phyloP scores from a whole-genome alignment of 2,113 vertebrate genomes.

The Melanerpes formicivorus region DNA sequence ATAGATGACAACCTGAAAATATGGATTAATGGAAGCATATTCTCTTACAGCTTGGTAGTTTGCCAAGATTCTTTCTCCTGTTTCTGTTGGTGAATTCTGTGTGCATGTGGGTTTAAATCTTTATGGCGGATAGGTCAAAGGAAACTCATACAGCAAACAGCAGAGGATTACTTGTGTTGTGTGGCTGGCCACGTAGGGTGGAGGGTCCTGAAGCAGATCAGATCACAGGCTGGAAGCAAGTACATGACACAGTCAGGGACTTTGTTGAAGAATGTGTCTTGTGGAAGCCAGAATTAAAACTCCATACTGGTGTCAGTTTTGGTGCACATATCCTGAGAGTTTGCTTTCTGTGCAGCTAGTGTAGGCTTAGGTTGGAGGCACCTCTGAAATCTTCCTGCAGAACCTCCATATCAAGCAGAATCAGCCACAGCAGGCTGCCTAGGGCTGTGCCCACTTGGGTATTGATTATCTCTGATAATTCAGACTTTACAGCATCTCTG shows the following conservation, averaged over 20 bases:
- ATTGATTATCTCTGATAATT: background rate
- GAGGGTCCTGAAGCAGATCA: background rate
- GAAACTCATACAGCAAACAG: background rate
- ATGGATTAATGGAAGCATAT: background rate
- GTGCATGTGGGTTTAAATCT: background rate
- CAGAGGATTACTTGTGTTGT: background rate
- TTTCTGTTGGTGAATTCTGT: background rate
- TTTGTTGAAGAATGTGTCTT: background rate
- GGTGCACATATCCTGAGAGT: background rate
- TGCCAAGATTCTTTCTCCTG: background rate
- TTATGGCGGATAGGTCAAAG: background rate
- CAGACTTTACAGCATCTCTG: background rate
- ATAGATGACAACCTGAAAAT: background rate
- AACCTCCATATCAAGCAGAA: background rate
- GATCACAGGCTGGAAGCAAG: background rate
- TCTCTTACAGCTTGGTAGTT: background rate
- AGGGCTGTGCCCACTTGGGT: rapidly evolving
- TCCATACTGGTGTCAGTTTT: background rate
- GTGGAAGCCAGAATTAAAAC: background rate
- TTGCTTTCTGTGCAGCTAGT: background rate
- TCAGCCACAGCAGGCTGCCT: background rate
- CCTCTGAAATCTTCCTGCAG: background rate
- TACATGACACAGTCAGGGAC: background rate
- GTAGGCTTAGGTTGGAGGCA: background rate
- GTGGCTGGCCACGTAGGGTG: background rate